Evolutionary conservation across 2,888 invertebrate species (phyloP).

Genomic region (Tyria jacobaeae): DNA sequence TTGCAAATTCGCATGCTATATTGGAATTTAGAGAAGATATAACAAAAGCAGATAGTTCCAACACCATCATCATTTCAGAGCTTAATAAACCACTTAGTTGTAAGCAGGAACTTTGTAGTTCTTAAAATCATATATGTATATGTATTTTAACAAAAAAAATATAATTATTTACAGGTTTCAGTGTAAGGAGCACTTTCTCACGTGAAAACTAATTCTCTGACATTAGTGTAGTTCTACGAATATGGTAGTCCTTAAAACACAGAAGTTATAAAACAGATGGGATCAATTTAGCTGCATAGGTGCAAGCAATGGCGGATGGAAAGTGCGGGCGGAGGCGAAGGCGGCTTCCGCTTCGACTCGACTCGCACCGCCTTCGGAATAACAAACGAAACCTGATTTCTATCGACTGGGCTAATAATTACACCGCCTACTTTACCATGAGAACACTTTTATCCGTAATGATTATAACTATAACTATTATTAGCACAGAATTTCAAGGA

Average conservation of each 20-base stretch:
- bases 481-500: slow-evolving; percentile 39
- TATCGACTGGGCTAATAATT: slow-evolving; percentile 78
- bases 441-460: slow-evolving; percentile 54
- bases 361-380: slow-evolving; percentile 80
- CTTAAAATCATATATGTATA: no score
- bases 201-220: not conserved
- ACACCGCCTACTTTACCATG: slow-evolving; percentile 64
- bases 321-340: slow-evolving; percentile 77
- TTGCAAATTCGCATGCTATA: slow-evolving; percentile 31
- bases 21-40: slow-evolving; percentile 37
- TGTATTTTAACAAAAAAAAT: no score
- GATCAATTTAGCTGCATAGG: slow-evolving; percentile 70
- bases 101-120: not conserved
- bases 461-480: slow-evolving; percentile 49
- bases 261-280: slow-evolving; percentile 59
- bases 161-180: not conserved
- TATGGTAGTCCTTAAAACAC: slow-evolving; percentile 18
- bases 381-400: slow-evolving; percentile 86
- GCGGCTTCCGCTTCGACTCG: slow-evolving; percentile 76
- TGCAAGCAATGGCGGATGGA: slow-evolving; percentile 80
- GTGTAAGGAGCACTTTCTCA: not conserved
- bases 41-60: slow-evolving; percentile 60
- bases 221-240: slow-evolving; percentile 18
- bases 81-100: no score
- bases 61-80: slow-evolving; percentile 44